Evolutionary conservation across 1,140 invertebrate species (phyloP), one percentile per base, ranked within the genome.

Genomic region (Pogonognathellus flavescens): DNA sequence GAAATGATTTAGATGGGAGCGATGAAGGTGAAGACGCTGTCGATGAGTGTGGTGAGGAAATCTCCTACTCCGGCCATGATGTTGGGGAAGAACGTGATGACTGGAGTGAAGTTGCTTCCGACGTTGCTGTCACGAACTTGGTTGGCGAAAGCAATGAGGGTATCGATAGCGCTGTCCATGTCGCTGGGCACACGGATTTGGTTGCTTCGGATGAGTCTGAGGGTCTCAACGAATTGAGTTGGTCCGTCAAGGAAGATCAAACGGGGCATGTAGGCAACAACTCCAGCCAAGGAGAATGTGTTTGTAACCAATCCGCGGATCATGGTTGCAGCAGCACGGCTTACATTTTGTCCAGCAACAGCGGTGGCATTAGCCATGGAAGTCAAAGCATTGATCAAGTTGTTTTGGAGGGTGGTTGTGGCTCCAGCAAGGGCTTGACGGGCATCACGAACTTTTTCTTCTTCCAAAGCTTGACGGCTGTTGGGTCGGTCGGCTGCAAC

Each of bases 181-280:
- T 89, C 87, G 41, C 72, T 89, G 25, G 88, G 88, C 18, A 89
- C 8, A 18, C 88, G 88, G 70, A 89, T 85, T 49, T 89, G 88
- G 86, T 89, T 89, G 86, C 84, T 87, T 66, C 88, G 72, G 87
- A 89, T 84, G 18, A 89, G 86, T 20, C 86, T 60, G 4, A 89
- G 82, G 22, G 87, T 87, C 80, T 89, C 88, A 60, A 89, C 80
- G 86, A 89, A 89, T 57, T 89, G 88, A 22, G 87, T 89, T 20
- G 88, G 88, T 85, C 88, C 88, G 60, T 89, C 88, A 72, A 89
- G 80, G 83, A 89, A 88, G 84, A 89, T 87, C 62, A 89, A 85
- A 10, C 86, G 72, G 76, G 88, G 88, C 87, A 89, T 87, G 86
- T 89, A 89, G 20, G 86, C 88, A 8, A 87, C 88, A 50, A 89